These are phyloP conservation scores for Lutraria lutraria DNA, from an alignment of 2,888 invertebrate species.

Conservation along the genomic window DNA sequence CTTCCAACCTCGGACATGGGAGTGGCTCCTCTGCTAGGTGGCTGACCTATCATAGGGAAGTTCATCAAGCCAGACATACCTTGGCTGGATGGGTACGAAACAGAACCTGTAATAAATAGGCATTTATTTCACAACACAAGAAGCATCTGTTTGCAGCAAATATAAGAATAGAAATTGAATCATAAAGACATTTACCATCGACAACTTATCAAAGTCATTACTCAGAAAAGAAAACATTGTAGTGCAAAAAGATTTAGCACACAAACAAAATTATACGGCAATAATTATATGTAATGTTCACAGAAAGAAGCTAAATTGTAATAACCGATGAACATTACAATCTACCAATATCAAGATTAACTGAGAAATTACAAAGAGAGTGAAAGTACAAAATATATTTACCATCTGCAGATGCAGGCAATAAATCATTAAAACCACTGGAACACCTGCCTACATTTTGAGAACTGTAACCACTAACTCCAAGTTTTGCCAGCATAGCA, in stretches of 20 bases:
- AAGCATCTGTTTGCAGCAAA: no score
- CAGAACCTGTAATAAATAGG: constrained; percentile 75
- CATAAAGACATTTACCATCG: no score
- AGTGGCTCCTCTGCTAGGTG: constrained; percentile 73
- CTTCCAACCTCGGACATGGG: constrained; percentile 72
- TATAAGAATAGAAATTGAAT: no score
- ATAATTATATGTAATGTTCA: no score
- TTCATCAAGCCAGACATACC: constrained; percentile 82
- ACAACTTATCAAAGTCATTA: no score
- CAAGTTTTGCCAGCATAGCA: constrained; percentile 95
- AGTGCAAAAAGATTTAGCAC: no score
- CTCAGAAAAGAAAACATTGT: no score
- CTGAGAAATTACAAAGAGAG: no score
- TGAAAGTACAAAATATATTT: constrained; percentile 40
- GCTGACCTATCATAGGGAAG: constrained; percentile 44
- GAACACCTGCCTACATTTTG: constrained; percentile 86
- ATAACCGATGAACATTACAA: no score
- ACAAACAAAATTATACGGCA: no score
- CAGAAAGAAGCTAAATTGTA: no score
- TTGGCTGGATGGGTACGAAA: constrained; percentile 85
- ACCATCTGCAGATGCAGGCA: constrained; percentile 67
- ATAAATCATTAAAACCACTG: constrained; percentile 58
- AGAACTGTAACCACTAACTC: constrained; percentile 88
- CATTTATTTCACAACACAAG: background rate
- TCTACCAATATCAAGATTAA: no score